Evolutionary conservation across 2,888 invertebrate genomes (phyloP).

Genomic region (Himalopsyche kuldschensis): DNA sequence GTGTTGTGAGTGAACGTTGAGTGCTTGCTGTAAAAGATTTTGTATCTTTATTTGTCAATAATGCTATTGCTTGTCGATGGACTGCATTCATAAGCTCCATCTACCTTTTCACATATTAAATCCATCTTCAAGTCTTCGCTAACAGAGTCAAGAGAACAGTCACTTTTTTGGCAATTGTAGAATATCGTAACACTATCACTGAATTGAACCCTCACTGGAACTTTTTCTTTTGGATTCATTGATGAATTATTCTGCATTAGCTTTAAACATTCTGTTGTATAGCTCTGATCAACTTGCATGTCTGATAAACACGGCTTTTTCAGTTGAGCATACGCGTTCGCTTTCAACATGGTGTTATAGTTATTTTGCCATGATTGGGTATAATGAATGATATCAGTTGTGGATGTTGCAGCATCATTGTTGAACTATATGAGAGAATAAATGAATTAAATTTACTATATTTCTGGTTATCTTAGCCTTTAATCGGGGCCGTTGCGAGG

Average conservation of each 20-base stretch:
- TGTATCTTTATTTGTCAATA: too few species aligned
- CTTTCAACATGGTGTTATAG: not conserved
- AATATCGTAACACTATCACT: not conserved
- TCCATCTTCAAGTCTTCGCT: not conserved
- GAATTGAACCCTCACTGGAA: not conserved
- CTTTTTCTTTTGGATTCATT: not conserved
- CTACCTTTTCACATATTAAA: not conserved
- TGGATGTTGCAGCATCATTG: constrained; percentile 51
- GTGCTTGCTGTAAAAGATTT: too few species aligned
- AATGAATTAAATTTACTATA: not conserved
- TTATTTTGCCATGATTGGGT: constrained; percentile 42
- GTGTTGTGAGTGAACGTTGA: too few species aligned
- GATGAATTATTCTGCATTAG: not conserved
- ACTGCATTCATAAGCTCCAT: not conserved
- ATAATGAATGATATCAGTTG: constrained; percentile 53
- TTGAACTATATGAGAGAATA: constrained; percentile 48
- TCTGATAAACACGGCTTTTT: not conserved
- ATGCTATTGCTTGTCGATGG: too few species aligned
- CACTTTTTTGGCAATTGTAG: not conserved
- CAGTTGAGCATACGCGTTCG: not conserved
- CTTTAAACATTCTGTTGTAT: not conserved
- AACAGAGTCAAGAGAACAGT: not conserved
- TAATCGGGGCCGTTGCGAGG: too few species aligned
- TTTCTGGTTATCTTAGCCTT: too few species aligned
- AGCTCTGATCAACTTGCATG: not conserved